Percentiles rank a stretch among this genome's conserved stretches.
These are phyloP conservation scores for Pherbina coryleti DNA, from an alignment of 2,888 invertebrate species.

Conservation along the genomic window DNA sequence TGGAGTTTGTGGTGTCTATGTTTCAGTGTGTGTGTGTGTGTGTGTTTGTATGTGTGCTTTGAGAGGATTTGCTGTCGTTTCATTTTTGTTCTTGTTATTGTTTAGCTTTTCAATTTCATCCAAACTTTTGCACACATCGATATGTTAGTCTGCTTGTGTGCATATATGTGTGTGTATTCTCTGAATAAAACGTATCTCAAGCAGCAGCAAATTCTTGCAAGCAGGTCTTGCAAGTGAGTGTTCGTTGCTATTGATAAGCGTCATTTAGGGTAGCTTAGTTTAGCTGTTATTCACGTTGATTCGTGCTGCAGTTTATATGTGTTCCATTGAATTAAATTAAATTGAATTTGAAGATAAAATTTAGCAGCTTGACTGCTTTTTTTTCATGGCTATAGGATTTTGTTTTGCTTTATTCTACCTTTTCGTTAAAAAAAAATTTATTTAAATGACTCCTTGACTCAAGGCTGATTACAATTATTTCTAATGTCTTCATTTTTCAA, in stretches of 20 bases:
- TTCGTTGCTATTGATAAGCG: conserved; percentile 7
- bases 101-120: neutral
- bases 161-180: neutral
- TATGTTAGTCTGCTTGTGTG: neutral
- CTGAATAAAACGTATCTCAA: neutral
- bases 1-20: no score
- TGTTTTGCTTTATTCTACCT: no score
- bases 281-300: neutral
- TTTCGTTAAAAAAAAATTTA: no score
- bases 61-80: neutral
- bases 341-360: neutral
- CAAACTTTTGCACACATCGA: neutral
- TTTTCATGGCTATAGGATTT: no score
- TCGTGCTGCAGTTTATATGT: neutral
- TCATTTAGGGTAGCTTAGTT: conserved; percentile 13
- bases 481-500: no score
- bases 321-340: neutral
- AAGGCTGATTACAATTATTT: no score
- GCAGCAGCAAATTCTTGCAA: neutral
- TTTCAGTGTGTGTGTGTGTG: no score
- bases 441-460: no score
- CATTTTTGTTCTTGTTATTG: neutral
- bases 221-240: neutral
- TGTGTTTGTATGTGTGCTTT: neutral
- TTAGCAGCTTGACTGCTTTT: neutral